Percentiles rank a stretch among this genome's conserved stretches.
These are phyloP conservation scores for Diachasma alloeum DNA, from an alignment of 1,140 invertebrate genomes.

Conservation along the genomic window DNA sequence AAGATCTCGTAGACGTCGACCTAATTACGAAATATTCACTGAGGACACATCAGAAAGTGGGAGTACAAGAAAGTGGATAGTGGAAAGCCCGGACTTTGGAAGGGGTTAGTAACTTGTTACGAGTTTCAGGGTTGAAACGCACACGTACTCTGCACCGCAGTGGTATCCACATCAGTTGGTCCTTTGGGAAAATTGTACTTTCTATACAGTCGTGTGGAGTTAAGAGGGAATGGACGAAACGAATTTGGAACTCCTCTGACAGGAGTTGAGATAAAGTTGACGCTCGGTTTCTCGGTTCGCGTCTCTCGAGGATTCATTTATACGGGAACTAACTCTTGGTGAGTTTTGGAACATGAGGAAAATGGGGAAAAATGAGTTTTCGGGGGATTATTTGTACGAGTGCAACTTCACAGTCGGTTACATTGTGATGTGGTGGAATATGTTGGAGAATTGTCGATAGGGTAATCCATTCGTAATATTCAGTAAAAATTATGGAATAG, in stretches of 20 bases:
- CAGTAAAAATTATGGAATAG: too few species aligned
- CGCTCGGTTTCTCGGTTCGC: not conserved
- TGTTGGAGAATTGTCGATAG: too few species aligned
- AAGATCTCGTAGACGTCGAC: not conserved
- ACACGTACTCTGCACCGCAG: not conserved
- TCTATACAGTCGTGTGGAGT: slow-evolving; percentile 1
- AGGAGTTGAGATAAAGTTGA: slow-evolving; percentile 15
- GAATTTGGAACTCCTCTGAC: slow-evolving; percentile 14
- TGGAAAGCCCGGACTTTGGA: not conserved
- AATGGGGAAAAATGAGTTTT: not conserved
- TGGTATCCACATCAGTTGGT: not conserved
- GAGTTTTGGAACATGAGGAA: not conserved
- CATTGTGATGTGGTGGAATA: too few species aligned
- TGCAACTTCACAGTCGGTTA: not conserved
- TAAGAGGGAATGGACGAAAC: not conserved
- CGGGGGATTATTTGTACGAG: not conserved
- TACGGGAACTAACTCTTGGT: not conserved
- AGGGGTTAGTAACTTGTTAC: not conserved
- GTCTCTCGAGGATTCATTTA: not conserved
- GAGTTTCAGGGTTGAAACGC: not conserved
- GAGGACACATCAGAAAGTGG: not conserved
- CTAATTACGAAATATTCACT: not conserved
- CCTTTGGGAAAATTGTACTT: slow-evolving; percentile 3
- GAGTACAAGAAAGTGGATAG: slow-evolving; percentile 1
- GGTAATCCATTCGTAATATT: too few species aligned